Conservation (phyloP, 1,140 invertebrate genomes). For the Atta colombica region DNA sequence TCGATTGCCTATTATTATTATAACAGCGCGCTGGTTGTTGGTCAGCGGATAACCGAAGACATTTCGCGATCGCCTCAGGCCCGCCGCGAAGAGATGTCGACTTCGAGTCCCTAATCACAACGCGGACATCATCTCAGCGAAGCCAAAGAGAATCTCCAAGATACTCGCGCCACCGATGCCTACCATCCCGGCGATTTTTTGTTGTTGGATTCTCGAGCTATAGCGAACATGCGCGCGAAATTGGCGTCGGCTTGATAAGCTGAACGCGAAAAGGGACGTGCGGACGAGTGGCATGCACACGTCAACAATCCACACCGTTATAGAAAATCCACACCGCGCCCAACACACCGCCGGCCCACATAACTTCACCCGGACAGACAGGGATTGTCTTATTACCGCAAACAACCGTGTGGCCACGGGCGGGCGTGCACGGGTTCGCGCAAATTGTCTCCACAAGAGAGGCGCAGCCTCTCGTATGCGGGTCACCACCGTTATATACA, state of each 20-base stretch:
- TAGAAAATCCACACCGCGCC: slow-evolving; percentile 62
- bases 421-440: slow-evolving; percentile 41
- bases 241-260: slow-evolving; percentile 47
- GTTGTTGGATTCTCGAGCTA: background rate
- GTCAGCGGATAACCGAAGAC: slow-evolving; percentile 30
- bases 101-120: slow-evolving; percentile 49
- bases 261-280: slow-evolving; percentile 40
- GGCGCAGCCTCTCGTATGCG: slow-evolving; percentile 33
- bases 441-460: slow-evolving; percentile 52
- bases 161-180: slow-evolving; percentile 38
- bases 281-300: slow-evolving; percentile 27
- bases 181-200: slow-evolving; percentile 24
- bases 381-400: slow-evolving; percentile 62
- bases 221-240: background rate
- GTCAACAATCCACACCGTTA: slow-evolving; percentile 57
- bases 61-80: slow-evolving; percentile 34
- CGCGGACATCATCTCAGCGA: slow-evolving; percentile 26
- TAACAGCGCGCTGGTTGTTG: slow-evolving; percentile 47
- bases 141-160: slow-evolving; percentile 22
- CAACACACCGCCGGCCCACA: slow-evolving; percentile 37
- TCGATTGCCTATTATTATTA: slow-evolving; percentile 57
- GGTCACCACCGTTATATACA: slow-evolving; percentile 51
- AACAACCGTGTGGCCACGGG: slow-evolving; percentile 55
- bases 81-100: slow-evolving; percentile 14
- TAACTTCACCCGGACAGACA: slow-evolving; percentile 45